Evolutionary conservation across 2,113 vertebrate species (phyloP).

Genomic region (Chauna torquata): DNA sequence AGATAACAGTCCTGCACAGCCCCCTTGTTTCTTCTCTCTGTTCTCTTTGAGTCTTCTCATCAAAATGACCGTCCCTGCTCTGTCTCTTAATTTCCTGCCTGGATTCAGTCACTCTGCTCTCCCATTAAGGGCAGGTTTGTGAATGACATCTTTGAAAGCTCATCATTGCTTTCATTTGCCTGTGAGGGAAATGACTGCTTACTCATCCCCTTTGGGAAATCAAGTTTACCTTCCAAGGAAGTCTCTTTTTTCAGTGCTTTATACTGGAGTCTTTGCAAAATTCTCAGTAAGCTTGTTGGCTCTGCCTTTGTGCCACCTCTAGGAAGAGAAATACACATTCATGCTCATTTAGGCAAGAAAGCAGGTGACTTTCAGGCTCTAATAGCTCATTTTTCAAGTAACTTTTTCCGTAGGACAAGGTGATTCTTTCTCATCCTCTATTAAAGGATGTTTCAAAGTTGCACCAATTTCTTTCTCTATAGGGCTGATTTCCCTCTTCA

Average conservation of each 20-base stretch:
- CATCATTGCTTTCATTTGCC: constrained; percentile 35
- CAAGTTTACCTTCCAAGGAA: constrained; percentile 46
- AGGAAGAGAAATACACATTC: background rate
- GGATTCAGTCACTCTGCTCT: constrained; percentile 35
- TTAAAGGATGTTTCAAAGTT: background rate
- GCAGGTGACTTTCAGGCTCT: background rate
- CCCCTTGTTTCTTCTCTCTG: constrained; percentile 1
- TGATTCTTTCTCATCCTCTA: background rate
- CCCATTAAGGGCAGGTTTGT: constrained; percentile 40
- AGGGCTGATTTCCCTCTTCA: background rate
- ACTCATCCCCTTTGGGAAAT: constrained; percentile 41
- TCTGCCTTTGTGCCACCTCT: background rate
- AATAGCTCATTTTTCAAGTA: background rate
- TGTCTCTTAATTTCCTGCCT: constrained; percentile 31
- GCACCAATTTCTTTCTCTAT: background rate
- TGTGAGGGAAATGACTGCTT: constrained; percentile 18
- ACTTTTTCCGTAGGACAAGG: background rate
- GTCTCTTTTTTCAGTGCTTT: background rate
- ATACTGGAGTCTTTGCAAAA: background rate
- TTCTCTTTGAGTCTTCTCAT: constrained; percentile 30
- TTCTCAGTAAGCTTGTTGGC: background rate
- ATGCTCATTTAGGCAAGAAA: background rate
- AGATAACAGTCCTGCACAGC: background rate
- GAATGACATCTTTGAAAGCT: constrained; percentile 58
- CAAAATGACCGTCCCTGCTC: constrained; percentile 1